Evolutionary conservation across 2,888 invertebrate genomes (phyloP), one percentile per base, ranked within the genome.

Genomic region (Barypeithes pellucidus): DNA sequence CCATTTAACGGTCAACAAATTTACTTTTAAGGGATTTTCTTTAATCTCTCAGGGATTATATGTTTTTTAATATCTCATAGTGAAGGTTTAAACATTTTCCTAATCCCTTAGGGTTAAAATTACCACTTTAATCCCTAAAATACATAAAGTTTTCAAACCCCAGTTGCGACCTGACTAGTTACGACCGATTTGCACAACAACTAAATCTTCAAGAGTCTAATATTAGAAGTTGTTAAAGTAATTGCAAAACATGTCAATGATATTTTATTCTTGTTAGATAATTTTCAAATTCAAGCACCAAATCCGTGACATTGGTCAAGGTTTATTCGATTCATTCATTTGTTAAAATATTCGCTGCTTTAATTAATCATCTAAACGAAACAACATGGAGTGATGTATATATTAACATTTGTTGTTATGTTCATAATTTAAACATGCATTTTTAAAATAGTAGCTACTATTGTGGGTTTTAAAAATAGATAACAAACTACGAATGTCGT

Each of bases 381-480:
- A 16, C 16, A 43, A 16, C 16, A 16, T 43, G 43, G 43, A 20
- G 11, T 47, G 11, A 16, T 47, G 47, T 47, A 18, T 20, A 45
- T 18, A 4, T 45, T 16, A 45, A 45, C 20, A 47, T 11, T 47
- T 47, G 12, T 16, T 16, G 12, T 16, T 16, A 18, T 47, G 47
- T 47, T 47, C 20, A 20, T 47, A 47, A 18, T 18, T 47, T 47
- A 47, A 47, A 20, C 47, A 47, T 11, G 47, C 47, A 47, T 14
- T 39, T 47, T 4, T 45, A 1, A 41, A n/a, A 41, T 41, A 41
- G 41, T 14, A 3, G n/a, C 14, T 12, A 8, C 39, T 8, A 8
- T n/a, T 20, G 11, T 18, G 18, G 47, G 47, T 47, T 8, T 47
- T 43, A 43, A 43, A 43, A 43, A 16, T 43, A 39, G n/a, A n/a